A percentile compares a stretch with the other conserved stretches of the same genome.
Conservation (phyloP, 1,140 invertebrate species). For the Drosophila tristis region DNA sequence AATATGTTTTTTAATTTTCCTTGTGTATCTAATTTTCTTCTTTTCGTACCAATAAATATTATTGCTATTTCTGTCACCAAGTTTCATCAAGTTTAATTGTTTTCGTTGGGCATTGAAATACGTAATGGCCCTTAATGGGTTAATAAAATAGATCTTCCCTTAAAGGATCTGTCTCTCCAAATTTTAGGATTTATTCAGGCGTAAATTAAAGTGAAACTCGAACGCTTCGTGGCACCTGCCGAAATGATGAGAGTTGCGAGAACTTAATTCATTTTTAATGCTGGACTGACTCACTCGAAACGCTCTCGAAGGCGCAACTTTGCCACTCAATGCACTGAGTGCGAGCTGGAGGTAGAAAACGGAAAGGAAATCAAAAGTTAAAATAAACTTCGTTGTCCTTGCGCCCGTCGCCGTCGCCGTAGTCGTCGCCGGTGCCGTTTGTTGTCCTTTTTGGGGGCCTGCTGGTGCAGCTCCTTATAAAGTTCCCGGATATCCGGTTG, state of each 20-base stretch:
- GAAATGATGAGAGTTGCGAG: constrained; percentile 15
- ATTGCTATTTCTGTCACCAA: too few species aligned
- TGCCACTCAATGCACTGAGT: constrained; percentile 51
- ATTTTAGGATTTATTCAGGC: constrained; percentile 8
- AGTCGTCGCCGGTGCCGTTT: constrained; percentile 19
- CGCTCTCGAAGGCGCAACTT: constrained; percentile 55
- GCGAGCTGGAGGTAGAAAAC: not conserved
- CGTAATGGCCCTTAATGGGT: too few species aligned
- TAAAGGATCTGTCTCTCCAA: too few species aligned
- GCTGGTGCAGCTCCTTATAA: constrained; percentile 66
- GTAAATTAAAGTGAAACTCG: constrained; percentile 30
- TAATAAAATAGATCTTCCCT: too few species aligned
- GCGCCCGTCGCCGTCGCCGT: constrained; percentile 10
- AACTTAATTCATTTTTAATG: constrained; percentile 78
- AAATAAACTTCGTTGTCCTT: constrained; percentile 73
- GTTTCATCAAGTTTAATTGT: too few species aligned
- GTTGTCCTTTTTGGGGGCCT: constrained; percentile 63
- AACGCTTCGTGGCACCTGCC: not conserved
- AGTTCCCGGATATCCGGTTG: constrained; percentile 82
- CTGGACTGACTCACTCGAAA: constrained; percentile 32
- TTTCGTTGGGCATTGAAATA: too few species aligned
- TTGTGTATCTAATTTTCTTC: too few species aligned
- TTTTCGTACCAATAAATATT: too few species aligned
- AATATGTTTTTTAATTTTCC: too few species aligned
- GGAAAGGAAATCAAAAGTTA: constrained; percentile 78